A percentile compares a stretch with the other conserved stretches of the same genome.
These are phyloP conservation scores for Tiliacea aurago DNA, from an alignment of 2,888 invertebrate species.

Conservation along the genomic window DNA sequence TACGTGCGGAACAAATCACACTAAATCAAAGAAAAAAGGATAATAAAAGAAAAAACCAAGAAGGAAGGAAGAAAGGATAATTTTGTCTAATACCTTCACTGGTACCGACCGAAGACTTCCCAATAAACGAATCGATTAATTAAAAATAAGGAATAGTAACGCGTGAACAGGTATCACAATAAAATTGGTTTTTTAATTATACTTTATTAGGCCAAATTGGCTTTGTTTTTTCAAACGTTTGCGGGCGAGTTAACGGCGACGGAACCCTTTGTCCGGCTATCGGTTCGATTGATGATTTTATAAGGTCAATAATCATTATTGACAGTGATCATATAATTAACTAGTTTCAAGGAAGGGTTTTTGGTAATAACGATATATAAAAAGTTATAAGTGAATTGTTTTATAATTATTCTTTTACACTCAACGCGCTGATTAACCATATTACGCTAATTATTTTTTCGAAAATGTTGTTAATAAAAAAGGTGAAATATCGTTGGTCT, in stretches of 20 bases:
- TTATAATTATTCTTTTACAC: slow-evolving; percentile 66
- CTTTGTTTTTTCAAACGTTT: slow-evolving; percentile 85
- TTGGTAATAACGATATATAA: slow-evolving; percentile 53
- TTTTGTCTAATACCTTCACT: slow-evolving; percentile 78
- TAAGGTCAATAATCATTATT: slow-evolving; percentile 89
- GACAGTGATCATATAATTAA: slow-evolving; percentile 87
- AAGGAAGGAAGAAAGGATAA: slow-evolving; percentile 66
- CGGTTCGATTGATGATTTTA: slow-evolving; percentile 89
- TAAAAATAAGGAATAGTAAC: slow-evolving; percentile 80
- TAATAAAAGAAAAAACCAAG: no score
- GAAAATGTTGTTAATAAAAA: slow-evolving; percentile 67
- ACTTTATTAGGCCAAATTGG: slow-evolving; percentile 87
- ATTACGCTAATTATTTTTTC: slow-evolving; percentile 65
- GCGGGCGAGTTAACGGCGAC: slow-evolving; percentile 75
- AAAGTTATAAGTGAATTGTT: slow-evolving; percentile 62
- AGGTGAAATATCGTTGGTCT: slow-evolving; percentile 73
- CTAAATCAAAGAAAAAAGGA: slow-evolving; percentile 59
- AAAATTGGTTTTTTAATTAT: slow-evolving; percentile 88
- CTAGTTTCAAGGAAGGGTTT: slow-evolving; percentile 81
- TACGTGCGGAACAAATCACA: slow-evolving; percentile 82
- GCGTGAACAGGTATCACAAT: slow-evolving; percentile 85
- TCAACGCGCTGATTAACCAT: slow-evolving; percentile 66
- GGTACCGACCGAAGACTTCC: slow-evolving; percentile 75
- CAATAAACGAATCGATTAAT: slow-evolving; percentile 86
- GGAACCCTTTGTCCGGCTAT: slow-evolving; percentile 81